Evolutionary conservation across 1,140 invertebrate genomes (phyloP).

Genomic region (Galleria mellonella): DNA sequence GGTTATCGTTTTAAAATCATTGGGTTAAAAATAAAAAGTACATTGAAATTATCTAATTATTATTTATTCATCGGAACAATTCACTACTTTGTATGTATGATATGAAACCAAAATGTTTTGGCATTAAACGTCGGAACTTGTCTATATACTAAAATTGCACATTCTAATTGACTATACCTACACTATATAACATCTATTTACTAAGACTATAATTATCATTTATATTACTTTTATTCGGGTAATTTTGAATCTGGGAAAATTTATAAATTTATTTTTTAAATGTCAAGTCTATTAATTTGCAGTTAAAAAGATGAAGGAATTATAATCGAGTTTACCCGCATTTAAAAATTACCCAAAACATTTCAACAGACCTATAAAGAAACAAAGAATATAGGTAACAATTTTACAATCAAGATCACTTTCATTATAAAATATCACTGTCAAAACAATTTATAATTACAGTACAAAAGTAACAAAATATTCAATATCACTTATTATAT

Average conservation of each 20-base stretch:
- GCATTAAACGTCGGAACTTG: constrained; percentile 45
- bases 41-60: constrained; percentile 19
- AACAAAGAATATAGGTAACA: constrained; percentile 26
- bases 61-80: constrained; percentile 63
- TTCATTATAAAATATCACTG: constrained; percentile 21
- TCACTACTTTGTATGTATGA: constrained; percentile 68
- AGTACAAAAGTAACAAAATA: constrained; percentile 34
- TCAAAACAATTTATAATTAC: constrained; percentile 1
- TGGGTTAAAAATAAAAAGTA: constrained; percentile 10
- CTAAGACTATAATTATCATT: constrained; percentile 1
- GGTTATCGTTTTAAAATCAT: too few species aligned
- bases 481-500: constrained; percentile 4
- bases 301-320: too few species aligned
- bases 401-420: constrained; percentile 21
- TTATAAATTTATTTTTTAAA: too few species aligned
- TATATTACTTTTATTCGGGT: too few species aligned
- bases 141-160: constrained; percentile 65
- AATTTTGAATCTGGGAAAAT: too few species aligned
- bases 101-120: constrained; percentile 60
- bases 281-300: too few species aligned
- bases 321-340: too few species aligned
- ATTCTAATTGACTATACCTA: constrained; percentile 23
- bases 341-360: background rate
- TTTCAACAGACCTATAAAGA: constrained; percentile 27
- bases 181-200: background rate